These are phyloP conservation scores for Pyrrhosoma nymphula DNA, from an alignment of 2,888 invertebrate species.

Conservation along the genomic window DNA sequence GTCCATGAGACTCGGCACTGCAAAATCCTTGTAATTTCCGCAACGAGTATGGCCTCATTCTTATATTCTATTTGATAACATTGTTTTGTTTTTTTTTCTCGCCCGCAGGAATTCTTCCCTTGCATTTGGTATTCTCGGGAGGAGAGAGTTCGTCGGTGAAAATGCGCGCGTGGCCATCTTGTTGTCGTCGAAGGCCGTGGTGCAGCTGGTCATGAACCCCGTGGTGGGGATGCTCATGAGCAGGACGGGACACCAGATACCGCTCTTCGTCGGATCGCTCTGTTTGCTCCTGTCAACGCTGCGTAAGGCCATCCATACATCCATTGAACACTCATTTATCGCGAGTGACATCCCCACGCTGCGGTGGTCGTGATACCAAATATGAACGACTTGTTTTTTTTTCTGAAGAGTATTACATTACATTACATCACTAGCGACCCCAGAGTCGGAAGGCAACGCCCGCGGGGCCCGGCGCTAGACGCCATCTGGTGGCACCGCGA, in stretches of 20 bases:
- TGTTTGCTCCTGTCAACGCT: conserved; percentile 84
- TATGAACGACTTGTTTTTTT: not conserved
- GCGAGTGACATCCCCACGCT: not conserved
- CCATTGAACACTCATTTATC: not conserved
- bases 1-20: no score
- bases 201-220: conserved; percentile 89
- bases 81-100: no score
- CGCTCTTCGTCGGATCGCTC: conserved; percentile 85
- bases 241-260: conserved; percentile 84
- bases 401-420: not conserved
- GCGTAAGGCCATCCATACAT: conserved; percentile 79
- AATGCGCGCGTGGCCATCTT: conserved; percentile 85
- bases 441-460: no score
- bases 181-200: conserved; percentile 88
- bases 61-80: no score
- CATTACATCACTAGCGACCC: no score
- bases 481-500: no score
- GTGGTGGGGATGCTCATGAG: conserved; percentile 85
- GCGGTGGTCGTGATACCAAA: not conserved
- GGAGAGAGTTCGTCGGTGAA: conserved; percentile 79
- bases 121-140: not conserved
- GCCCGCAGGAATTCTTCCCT: conserved; percentile 38
- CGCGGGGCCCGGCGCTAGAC: no score
- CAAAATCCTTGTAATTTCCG: no score
- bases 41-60: no score